These are phyloP conservation scores for Agrilus mali DNA, from an alignment of 2,888 invertebrate genomes.

Conservation along the genomic window DNA sequence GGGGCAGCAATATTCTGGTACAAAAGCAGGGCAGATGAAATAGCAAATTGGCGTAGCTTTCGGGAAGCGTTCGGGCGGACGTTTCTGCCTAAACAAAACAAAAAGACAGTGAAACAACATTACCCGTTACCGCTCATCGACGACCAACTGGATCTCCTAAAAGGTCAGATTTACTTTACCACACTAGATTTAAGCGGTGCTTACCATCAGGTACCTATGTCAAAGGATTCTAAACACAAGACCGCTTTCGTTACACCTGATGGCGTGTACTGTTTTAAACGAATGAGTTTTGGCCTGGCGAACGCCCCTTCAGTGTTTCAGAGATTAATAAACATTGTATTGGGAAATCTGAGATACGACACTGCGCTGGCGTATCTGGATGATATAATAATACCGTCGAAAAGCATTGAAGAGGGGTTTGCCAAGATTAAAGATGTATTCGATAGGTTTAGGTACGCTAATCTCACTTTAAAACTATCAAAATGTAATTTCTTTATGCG, in stretches of 20 bases:
- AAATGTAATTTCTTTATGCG: too few species aligned
- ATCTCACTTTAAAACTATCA: too few species aligned
- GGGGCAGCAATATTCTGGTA: too few species aligned
- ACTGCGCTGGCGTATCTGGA: conserved; percentile 8
- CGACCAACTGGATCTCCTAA: too few species aligned
- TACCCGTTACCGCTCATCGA: conserved; percentile 18
- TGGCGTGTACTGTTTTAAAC: too few species aligned
- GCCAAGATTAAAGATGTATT: too few species aligned
- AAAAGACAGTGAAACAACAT: conserved; percentile 15
- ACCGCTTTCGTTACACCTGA: conserved; percentile 20
- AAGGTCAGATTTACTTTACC: conserved; percentile 17
- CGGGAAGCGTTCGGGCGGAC: too few species aligned
- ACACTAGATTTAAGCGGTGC: conserved; percentile 17
- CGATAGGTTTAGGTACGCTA: too few species aligned
- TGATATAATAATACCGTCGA: conserved; percentile 10
- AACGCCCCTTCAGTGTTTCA: conserved; percentile 22
- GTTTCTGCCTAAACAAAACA: too few species aligned
- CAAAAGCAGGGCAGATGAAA: too few species aligned
- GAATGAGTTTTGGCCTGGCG: conserved; percentile 21
- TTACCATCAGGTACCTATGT: conserved; percentile 19
- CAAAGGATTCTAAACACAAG: conserved; percentile 12
- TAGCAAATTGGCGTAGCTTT: too few species aligned
- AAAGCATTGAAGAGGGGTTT: conserved; percentile 3
- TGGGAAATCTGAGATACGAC: conserved; percentile 8
- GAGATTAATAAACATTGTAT: conserved; percentile 4